phyloP scores from a whole-genome alignment of 2,797 vertebrate species.

The Strix occidentalis region DNA sequence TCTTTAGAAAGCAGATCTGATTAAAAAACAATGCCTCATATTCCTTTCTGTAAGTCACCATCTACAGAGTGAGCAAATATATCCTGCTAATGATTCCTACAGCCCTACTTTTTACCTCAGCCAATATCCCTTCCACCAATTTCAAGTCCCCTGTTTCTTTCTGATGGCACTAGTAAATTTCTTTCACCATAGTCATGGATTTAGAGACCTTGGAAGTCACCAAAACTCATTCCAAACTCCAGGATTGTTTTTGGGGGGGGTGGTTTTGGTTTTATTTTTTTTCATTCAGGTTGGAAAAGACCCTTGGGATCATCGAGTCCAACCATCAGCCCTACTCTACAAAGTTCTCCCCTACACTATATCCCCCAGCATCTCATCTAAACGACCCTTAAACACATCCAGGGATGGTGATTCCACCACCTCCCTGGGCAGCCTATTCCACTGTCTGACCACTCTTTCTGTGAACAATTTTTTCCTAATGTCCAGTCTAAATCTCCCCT shows the following conservation, averaged over 20 bases:
- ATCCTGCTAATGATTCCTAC: background rate
- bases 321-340: too few relatives aligned
- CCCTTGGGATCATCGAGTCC: too few relatives aligned
- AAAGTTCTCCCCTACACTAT: too few relatives aligned
- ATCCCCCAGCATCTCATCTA: too few relatives aligned
- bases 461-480: too few relatives aligned
- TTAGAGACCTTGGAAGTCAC: background rate
- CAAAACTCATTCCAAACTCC: background rate
- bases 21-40: background rate
- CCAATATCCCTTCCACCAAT: background rate
- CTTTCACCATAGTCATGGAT: background rate
- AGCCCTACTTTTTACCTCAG: background rate
- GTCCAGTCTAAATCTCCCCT: too few relatives aligned
- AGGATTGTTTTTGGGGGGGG: background rate
- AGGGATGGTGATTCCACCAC: too few relatives aligned
- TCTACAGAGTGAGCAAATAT: background rate
- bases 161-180: background rate
- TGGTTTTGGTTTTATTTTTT: too few relatives aligned
- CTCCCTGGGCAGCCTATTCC: too few relatives aligned
- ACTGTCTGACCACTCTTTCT: too few relatives aligned
- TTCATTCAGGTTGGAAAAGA: too few relatives aligned
- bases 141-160: background rate
- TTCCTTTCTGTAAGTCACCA: background rate
- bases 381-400: too few relatives aligned
- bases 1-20: background rate